Evolutionary conservation across 2,888 invertebrate species (phyloP).

Genomic region (Zaprionus obscuricornis): DNA sequence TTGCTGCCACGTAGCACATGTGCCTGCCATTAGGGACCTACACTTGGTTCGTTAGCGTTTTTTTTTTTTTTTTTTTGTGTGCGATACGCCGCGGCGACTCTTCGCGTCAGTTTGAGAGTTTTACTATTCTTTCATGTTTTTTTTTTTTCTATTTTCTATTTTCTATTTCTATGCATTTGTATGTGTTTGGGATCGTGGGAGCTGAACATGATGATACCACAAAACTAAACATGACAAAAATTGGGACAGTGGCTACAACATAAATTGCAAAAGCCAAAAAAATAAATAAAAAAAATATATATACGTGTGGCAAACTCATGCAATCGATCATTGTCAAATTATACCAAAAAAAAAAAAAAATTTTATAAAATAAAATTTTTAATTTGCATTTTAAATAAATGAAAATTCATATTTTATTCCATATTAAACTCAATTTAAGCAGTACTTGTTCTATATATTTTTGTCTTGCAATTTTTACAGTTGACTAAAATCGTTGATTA

Average conservation of each 20-base stretch:
- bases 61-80: constrained; percentile 37
- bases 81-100: constrained; percentile 3
- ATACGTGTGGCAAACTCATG: too few species aligned
- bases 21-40: constrained; percentile 71
- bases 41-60: constrained; percentile 76
- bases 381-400: too few species aligned
- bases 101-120: constrained; percentile 32
- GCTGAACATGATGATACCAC: constrained; percentile 34
- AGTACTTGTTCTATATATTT: too few species aligned
- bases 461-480: too few species aligned
- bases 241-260: background rate
- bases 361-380: too few species aligned
- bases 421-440: too few species aligned
- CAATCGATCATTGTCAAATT: too few species aligned
- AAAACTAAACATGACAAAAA: constrained; percentile 10
- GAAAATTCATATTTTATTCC: too few species aligned
- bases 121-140: constrained; percentile 31
- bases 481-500: background rate
- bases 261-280: too few species aligned
- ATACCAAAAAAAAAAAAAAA: too few species aligned
- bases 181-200: constrained; percentile 55
- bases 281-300: too few species aligned
- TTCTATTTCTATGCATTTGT: constrained; percentile 19
- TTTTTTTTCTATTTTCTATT: constrained; percentile 21
- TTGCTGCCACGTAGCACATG: constrained; percentile 72